Evolutionary conservation across 2,797 vertebrate species (phyloP).

Genomic region (Calcarius lapponicus): DNA sequence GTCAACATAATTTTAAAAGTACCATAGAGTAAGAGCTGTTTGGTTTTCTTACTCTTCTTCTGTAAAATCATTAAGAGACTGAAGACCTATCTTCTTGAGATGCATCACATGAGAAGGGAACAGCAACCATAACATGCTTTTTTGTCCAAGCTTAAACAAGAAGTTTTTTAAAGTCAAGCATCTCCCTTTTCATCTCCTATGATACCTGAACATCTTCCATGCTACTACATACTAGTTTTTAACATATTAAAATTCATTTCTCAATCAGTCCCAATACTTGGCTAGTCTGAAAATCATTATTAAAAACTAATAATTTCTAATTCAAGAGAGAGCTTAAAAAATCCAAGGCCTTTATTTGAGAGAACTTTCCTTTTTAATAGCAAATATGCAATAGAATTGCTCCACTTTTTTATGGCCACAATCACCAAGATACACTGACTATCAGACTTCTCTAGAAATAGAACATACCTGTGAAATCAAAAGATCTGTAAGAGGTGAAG

Average conservation of each 20-base stretch:
- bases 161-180: neutral
- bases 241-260: neutral
- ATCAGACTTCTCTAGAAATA: neutral
- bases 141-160: neutral
- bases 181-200: neutral
- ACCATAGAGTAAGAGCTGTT: neutral
- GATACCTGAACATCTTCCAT: neutral
- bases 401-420: neutral
- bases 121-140: neutral
- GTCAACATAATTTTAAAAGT: neutral
- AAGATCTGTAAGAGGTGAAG: neutral
- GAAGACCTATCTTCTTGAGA: neutral
- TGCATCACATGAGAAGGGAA: neutral
- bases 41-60: neutral
- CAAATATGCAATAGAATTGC: neutral
- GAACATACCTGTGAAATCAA: neutral
- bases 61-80: neutral
- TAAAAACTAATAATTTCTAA: neutral
- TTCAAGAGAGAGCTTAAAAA: neutral
- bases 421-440: neutral
- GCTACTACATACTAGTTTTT: neutral
- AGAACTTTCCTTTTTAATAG: neutral
- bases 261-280: neutral
- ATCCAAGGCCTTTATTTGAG: neutral
- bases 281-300: neutral